Base-by-base conservation (phyloP, 2,888 invertebrate species). In the Trissolcus brochymenae region DNA sequence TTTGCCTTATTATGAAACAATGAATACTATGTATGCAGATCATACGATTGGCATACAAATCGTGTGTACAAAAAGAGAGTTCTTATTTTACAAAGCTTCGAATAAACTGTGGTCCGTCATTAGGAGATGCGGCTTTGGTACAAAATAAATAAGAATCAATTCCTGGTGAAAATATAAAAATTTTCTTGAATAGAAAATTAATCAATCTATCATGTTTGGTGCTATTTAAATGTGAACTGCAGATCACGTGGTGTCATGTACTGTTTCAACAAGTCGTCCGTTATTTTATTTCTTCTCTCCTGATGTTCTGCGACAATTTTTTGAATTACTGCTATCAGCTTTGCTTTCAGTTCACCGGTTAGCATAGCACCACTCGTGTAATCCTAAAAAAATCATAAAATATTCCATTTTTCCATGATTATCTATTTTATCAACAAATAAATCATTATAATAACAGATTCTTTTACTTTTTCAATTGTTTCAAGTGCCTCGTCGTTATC, bases 301-400 rank as follows among this genome's bases (percentile, higher is more conserved):
- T 98, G 97, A 90, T 98, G 98, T 54, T 93, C 92, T 29, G 92
- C 91, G 0, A 99, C 92, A 76, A 98, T 91, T 1, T 95, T 94
- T 41, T 95, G 94, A 19, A 96, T 85, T 41, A 93, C 90, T 50
- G 95, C 94, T 81, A 98, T 96, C 4, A 98, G 92, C 81, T 96
- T 91, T 86, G 96, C 96, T 89, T 99, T 99, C 71, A 99, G 91
- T 88, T 98, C 96, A 0, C 99, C 99, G 0, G 98, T 98, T 41
- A 99, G 90, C 90, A 99, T 90, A 84, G 94, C 93, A 1, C 99
- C 99, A 80, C 93, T 94, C 56, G 95, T 92, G 87, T 98, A 98
- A 76, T 93, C 93, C 92, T 95, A 78, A 4, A 81, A 82, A 67
- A 70, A 3, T 14, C 2, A n/a, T n/a, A 49, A 16, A 2, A 49